Evolutionary conservation across 1,140 invertebrate genomes (phyloP).

Genomic region (Lysiphlebus fabarum): DNA sequence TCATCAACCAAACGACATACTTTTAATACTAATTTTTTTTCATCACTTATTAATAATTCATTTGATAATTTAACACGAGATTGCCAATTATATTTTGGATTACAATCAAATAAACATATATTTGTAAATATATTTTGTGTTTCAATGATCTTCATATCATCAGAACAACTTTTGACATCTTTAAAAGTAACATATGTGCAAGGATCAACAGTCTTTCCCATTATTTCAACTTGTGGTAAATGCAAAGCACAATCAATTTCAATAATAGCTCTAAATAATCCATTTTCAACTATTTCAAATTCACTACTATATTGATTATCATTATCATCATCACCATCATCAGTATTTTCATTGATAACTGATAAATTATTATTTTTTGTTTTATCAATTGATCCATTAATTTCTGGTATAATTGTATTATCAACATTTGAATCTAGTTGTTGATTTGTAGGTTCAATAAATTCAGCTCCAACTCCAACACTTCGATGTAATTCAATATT

Average conservation of each 20-base stretch:
- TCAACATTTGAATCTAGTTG: conserved; percentile 20
- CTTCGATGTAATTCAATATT: conserved; percentile 43
- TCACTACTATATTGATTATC: conserved; percentile 2
- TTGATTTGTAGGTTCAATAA: conserved; percentile 36
- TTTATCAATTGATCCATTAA: not conserved
- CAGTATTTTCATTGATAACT: too few species aligned
- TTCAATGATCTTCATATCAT: conserved; percentile 34
- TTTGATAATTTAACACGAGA: conserved; percentile 54
- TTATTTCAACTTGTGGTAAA: conserved; percentile 54
- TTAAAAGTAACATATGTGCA: conserved; percentile 64
- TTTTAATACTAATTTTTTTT: conserved; percentile 61
- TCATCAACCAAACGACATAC: conserved; percentile 60
- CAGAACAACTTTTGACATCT: conserved; percentile 1
- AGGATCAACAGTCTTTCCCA: conserved; percentile 48
- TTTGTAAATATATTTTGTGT: conserved; percentile 52
- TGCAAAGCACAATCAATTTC: conserved; percentile 59
- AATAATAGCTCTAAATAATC: conserved; percentile 52
- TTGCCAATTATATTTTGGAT: conserved; percentile 59
- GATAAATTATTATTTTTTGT: not conserved
- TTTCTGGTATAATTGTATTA: not conserved
- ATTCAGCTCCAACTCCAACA: conserved; percentile 50
- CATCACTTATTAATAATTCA: conserved; percentile 58
- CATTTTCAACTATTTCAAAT: conserved; percentile 15
- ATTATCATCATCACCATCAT: too few species aligned
- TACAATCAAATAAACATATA: conserved; percentile 54